Percentiles rank a stretch among this genome's conserved stretches.
Evolutionary conservation across 1,140 invertebrate genomes (phyloP).

Genomic region (Lordiphosa clarofinis): DNA sequence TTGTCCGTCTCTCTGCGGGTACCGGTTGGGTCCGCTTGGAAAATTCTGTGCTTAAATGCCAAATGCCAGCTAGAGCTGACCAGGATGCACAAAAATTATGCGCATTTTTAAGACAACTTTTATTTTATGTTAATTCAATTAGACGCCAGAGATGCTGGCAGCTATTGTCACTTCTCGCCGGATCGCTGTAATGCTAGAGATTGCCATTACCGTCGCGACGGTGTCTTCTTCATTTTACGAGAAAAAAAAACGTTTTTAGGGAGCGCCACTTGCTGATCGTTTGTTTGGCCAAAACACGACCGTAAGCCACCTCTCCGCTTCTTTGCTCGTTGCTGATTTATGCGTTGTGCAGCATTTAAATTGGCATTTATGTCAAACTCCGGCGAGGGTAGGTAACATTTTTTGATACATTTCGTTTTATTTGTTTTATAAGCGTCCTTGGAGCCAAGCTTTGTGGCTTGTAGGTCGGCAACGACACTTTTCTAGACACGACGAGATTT

Average conservation of each 20-base stretch:
- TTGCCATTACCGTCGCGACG: conserved; percentile 21
- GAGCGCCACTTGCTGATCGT: conserved; percentile 73
- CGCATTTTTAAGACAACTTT: conserved; percentile 55
- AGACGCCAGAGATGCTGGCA: conserved; percentile 27
- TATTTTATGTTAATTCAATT: conserved; percentile 73
- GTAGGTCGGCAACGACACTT: conserved; percentile 56
- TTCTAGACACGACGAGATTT: conserved; percentile 40
- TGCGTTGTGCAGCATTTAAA: conserved; percentile 76
- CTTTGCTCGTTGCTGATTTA: conserved; percentile 55
- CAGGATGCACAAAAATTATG: conserved; percentile 65
- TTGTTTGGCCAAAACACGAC: conserved; percentile 53
- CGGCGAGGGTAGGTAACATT: conserved; percentile 72
- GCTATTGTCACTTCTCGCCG: conserved; percentile 48
- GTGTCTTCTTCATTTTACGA: conserved; percentile 57
- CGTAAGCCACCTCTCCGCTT: conserved; percentile 7
- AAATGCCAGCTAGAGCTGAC: conserved; percentile 57
- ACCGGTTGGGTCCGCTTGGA: conserved; percentile 26
- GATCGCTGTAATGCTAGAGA: neutral
- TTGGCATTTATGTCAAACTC: conserved; percentile 75
- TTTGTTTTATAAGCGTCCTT: conserved; percentile 72
- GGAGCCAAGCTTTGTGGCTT: conserved; percentile 40
- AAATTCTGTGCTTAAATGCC: conserved; percentile 43
- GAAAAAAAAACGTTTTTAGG: conserved; percentile 62
- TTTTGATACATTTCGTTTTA: conserved; percentile 73
- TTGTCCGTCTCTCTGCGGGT: conserved; percentile 7